Conservation (phyloP, 2,797 vertebrate species). For the Pantherophis vulpinus region DNA sequence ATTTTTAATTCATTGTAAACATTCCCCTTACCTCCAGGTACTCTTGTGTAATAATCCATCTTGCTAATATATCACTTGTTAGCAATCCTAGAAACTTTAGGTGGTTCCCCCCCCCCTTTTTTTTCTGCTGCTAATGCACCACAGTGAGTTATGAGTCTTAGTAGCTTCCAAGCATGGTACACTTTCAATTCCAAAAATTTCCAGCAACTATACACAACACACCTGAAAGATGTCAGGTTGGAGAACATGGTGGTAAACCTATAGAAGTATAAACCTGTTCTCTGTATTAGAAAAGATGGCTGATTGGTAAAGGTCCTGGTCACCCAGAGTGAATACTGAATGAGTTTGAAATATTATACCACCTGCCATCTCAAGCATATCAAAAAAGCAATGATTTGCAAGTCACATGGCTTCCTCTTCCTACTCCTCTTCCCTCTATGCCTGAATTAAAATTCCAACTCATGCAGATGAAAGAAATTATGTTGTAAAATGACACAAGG, state of each 20-base stretch:
- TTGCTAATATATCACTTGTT: background rate
- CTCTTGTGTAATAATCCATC: rapidly evolving
- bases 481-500: background rate
- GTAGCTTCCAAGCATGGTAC: background rate
- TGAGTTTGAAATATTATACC: background rate
- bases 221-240: background rate
- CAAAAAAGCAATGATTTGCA: background rate
- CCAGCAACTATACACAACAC: background rate
- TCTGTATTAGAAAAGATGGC: background rate
- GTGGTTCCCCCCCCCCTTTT: background rate
- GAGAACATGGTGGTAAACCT: background rate
- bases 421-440: background rate
- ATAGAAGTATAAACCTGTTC: background rate
- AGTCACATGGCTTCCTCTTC: background rate
- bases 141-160: background rate
- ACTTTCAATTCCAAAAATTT: background rate
- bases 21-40: background rate
- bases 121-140: background rate
- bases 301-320: background rate
- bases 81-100: background rate
- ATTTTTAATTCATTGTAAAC: conserved; percentile 60
- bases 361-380: background rate
- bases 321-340: background rate
- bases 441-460: background rate
- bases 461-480: background rate